Evolutionary conservation across 2,888 invertebrate genomes (phyloP), one percentile per base, ranked within the genome.

Genomic region (Ceriagrion tenellum): DNA sequence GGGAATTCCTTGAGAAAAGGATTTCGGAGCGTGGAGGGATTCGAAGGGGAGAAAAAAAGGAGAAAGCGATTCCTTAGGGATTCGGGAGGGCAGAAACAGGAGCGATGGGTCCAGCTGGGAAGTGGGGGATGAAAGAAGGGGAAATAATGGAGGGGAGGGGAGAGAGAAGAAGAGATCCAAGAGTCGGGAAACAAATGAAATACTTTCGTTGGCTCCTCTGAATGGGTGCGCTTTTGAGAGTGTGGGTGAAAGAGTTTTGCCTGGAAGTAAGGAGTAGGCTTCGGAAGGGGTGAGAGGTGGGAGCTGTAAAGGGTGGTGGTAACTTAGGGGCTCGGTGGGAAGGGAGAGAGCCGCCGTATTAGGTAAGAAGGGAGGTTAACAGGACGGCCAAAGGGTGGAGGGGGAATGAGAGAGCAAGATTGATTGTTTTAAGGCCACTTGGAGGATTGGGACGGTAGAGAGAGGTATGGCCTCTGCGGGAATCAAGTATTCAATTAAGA

Each of bases 401-500:
- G 23, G 69, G n/a, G 12, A 59, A 20, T 20, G 59, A 26, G 35
- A 35, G 81, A n/a, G 35, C 35, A 81, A 81, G 81, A 81, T 81
- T 81, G 81, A 81, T 81, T 81, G 81, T 81, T 81, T 81, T 81
- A 81, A 81, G 81, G 81, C 81, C 81, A 81, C 81, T 81, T 81
- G 81, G 81, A 81, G 81, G 35, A 81, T 81, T 81, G 35, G 81
- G 81, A 18, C 35, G 81, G 26, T 23, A 35, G 81, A 18, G 81
- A 35, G 35, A 81, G 30, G 81, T 69, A 81, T 81, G 81, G 81
- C 81, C 81, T 81, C 81, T 35, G 81, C 35, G 81, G 81, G 81
- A 81, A 81, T 81, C 81, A 81, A 81, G 81, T 81, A 81, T 81
- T 81, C 81, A 81, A 81, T 81, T 81, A 81, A 81, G 81, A 35